A percentile compares a stretch with the other conserved stretches of the same genome.
These are phyloP conservation scores for Pelosia muscerda DNA, from an alignment of 2,888 invertebrate genomes.

Conservation along the genomic window DNA sequence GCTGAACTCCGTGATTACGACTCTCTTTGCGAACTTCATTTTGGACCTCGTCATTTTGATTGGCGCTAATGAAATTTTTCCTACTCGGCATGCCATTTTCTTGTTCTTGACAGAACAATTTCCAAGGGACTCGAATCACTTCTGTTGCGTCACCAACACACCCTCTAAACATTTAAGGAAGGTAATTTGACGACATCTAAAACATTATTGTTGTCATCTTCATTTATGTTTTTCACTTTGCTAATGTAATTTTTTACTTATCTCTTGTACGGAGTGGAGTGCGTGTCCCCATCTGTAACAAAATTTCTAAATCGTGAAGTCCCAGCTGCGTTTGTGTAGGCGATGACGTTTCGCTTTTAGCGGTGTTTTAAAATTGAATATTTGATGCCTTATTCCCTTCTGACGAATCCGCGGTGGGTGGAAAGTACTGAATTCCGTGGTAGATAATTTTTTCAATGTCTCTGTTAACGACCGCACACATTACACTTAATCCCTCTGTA, in stretches of 20 bases:
- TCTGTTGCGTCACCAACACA: constrained; percentile 76
- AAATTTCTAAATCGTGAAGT: constrained; percentile 84
- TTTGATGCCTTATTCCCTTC: constrained; percentile 85
- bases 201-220: constrained; percentile 78
- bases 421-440: constrained; percentile 72
- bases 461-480: constrained; percentile 74
- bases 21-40: constrained; percentile 85
- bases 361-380: constrained; percentile 87
- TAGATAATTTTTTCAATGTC: constrained; percentile 82
- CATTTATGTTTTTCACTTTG: constrained; percentile 83
- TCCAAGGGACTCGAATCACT: constrained; percentile 76
- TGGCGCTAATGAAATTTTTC: constrained; percentile 87
- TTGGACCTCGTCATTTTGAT: constrained; percentile 87
- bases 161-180: constrained; percentile 78
- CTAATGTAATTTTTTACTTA: constrained; percentile 84
- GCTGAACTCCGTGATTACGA: constrained; percentile 86
- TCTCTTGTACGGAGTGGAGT: constrained; percentile 76
- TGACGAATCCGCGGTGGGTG: constrained; percentile 80
- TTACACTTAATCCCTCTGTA: constrained; percentile 68
- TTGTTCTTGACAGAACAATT: constrained; percentile 86
- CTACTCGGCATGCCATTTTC: constrained; percentile 80
- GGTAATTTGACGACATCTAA: constrained; percentile 75
- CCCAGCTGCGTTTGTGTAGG: constrained; percentile 82
- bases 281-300: constrained; percentile 84
- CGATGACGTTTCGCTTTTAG: constrained; percentile 87